Percentiles rank a stretch among this genome's conserved stretches.
These are phyloP conservation scores for Mesoligia furuncula DNA, from an alignment of 2,888 invertebrate species.

Conservation along the genomic window DNA sequence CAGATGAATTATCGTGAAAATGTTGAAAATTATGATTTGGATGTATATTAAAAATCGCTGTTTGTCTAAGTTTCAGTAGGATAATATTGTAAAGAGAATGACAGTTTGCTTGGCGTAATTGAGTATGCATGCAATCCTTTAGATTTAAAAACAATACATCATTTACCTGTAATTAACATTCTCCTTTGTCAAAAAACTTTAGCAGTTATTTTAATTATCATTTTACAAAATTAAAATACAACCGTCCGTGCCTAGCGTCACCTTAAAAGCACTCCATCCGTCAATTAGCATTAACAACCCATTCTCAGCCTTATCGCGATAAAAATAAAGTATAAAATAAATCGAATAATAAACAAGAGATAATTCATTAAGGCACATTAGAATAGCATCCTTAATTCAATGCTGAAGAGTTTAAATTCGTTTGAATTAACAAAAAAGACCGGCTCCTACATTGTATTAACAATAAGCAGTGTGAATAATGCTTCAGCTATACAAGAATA, in stretches of 20 bases:
- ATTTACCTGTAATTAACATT: slow-evolving; percentile 63
- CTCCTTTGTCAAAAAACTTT: slow-evolving; percentile 64
- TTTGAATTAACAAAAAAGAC: slow-evolving; percentile 71
- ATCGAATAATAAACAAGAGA: slow-evolving; percentile 58
- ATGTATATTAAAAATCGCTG: background rate
- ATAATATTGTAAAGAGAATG: background rate
- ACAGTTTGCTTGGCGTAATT: background rate
- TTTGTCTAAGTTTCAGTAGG: background rate
- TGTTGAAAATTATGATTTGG: background rate
- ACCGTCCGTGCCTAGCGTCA: slow-evolving; percentile 72
- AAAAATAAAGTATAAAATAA: slow-evolving; percentile 62
- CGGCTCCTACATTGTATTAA: slow-evolving; percentile 68
- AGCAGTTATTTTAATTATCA: slow-evolving; percentile 69
- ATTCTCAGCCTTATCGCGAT: slow-evolving; percentile 64
- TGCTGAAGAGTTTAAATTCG: slow-evolving; percentile 74
- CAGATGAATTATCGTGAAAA: background rate
- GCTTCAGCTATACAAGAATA: slow-evolving; percentile 70
- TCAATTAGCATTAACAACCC: slow-evolving; percentile 61
- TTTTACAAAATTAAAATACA: slow-evolving; percentile 72
- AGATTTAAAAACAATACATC: slow-evolving; percentile 40
- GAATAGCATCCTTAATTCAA: slow-evolving; percentile 75
- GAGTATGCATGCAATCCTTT: background rate
- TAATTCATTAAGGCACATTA: slow-evolving; percentile 69
- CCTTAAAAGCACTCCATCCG: slow-evolving; percentile 72
- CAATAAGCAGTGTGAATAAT: slow-evolving; percentile 68